phyloP scores from a whole-genome alignment of 1,140 invertebrate genomes.

The Euborellia annulipes region DNA sequence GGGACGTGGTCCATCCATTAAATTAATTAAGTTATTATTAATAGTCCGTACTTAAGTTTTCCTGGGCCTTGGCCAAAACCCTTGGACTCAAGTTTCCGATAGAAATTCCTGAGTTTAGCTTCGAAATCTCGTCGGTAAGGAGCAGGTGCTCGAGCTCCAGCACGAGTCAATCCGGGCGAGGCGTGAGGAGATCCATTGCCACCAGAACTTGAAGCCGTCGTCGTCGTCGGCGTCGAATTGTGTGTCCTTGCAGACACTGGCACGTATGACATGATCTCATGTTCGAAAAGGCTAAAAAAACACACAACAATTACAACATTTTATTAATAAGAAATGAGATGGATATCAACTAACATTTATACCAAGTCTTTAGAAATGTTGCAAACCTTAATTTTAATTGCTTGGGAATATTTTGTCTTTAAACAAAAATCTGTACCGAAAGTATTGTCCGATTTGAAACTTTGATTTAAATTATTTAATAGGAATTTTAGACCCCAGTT shows the following conservation, averaged over 20 bases:
- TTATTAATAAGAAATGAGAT: slow-evolving; percentile 7
- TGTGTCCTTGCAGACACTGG: slow-evolving; percentile 37
- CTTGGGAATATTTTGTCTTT: no score
- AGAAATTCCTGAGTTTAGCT: slow-evolving; percentile 88
- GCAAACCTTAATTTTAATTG: no score
- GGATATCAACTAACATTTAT: not conserved
- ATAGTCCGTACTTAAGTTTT: slow-evolving; percentile 84
- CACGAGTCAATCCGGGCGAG: slow-evolving; percentile 57
- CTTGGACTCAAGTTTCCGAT: slow-evolving; percentile 87
- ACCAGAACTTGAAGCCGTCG: slow-evolving; percentile 28
- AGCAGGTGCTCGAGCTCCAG: slow-evolving; percentile 60
- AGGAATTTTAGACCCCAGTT: no score
- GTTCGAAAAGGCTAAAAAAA: slow-evolving; percentile 80
- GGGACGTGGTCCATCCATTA: not conserved
- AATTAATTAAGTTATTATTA: no score
- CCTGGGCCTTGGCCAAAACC: slow-evolving; percentile 91
- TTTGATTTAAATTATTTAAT: no score
- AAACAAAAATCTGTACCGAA: no score
- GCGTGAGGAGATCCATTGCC: slow-evolving; percentile 63
- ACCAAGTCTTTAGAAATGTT: no score
- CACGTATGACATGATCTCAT: slow-evolving; percentile 96
- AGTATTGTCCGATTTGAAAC: no score
- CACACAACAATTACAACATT: slow-evolving; percentile 16
- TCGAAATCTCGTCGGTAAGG: slow-evolving; percentile 87
- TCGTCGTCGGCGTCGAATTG: slow-evolving; percentile 25